Evolutionary conservation across 2,797 vertebrate genomes (phyloP).

Genomic region (Crocodylus rhombifer): DNA sequence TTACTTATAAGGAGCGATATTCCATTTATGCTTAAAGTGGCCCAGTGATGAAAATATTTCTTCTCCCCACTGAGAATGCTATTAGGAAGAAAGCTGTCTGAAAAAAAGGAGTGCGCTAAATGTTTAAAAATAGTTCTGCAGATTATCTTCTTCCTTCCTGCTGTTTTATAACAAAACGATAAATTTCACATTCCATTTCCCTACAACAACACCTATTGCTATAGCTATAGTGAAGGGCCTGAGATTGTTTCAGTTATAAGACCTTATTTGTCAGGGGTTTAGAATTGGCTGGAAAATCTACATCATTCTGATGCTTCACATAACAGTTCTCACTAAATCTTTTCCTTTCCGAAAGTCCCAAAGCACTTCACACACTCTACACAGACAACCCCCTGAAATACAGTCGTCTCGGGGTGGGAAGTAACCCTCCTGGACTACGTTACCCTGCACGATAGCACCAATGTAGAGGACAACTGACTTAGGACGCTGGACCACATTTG

Average conservation of each 20-base stretch:
- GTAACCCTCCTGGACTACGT: background rate
- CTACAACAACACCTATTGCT: constrained; percentile 52
- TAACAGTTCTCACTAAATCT: constrained; percentile 33
- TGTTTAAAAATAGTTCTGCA: constrained; percentile 15
- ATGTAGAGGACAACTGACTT: background rate
- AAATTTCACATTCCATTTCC: constrained; percentile 45
- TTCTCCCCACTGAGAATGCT: constrained; percentile 38
- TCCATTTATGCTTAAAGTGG: constrained; percentile 56
- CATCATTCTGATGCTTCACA: constrained; percentile 55
- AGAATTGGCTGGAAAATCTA: constrained; percentile 45
- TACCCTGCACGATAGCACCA: background rate
- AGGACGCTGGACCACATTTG: background rate
- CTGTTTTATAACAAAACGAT: constrained; percentile 47
- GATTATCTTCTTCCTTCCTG: constrained; percentile 28
- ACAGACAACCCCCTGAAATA: constrained; percentile 38
- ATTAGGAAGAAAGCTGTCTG: constrained; percentile 48
- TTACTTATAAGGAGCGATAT: constrained; percentile 64
- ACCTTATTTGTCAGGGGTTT: constrained; percentile 51
- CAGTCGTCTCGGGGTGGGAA: background rate
- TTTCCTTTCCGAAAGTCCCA: constrained; percentile 34
- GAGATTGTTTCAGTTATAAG: constrained; percentile 45
- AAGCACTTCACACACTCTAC: constrained; percentile 16
- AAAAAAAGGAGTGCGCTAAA: background rate
- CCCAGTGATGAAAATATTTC: background rate
- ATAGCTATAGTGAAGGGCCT: constrained; percentile 10